A percentile compares a stretch with the other conserved stretches of the same genome.
Conservation (phyloP, 2,113 vertebrate species). For the Leuciscus idus region DNA sequence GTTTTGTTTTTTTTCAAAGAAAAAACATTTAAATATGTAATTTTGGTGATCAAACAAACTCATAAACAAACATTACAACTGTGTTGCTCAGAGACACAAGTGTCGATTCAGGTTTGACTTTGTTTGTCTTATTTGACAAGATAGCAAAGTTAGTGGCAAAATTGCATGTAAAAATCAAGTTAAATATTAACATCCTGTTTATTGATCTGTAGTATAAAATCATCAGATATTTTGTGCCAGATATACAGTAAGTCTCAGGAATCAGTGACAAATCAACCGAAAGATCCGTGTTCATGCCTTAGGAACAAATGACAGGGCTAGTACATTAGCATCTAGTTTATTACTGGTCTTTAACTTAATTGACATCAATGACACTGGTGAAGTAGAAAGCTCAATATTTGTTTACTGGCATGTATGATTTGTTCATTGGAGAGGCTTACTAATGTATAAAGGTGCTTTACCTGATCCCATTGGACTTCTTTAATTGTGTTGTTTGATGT, state of each 20-base stretch:
- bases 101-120: not conserved
- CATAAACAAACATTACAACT: no score
- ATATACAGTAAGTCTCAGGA: not conserved
- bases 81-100: not conserved
- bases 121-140: not conserved
- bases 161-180: not conserved
- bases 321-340: slow-evolving; percentile 1
- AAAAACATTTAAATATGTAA: no score
- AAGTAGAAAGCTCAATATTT: not conserved
- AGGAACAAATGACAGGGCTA: slow-evolving; percentile 39
- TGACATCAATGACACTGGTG: not conserved
- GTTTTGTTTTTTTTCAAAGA: no score
- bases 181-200: not conserved
- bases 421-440: not conserved
- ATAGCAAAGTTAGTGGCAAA: not conserved
- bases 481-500: slow-evolving; percentile 38
- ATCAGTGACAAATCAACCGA: not conserved
- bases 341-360: not conserved
- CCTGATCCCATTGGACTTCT: not conserved
- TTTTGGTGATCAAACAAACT: no score
- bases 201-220: not conserved
- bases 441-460: not conserved
- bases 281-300: not conserved
- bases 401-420: not conserved
- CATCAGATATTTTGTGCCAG: not conserved